Percentiles rank a stretch among this genome's conserved stretches.
Evolutionary conservation across 2,888 invertebrate species (phyloP).

Genomic region (Notodonta ziczac): DNA sequence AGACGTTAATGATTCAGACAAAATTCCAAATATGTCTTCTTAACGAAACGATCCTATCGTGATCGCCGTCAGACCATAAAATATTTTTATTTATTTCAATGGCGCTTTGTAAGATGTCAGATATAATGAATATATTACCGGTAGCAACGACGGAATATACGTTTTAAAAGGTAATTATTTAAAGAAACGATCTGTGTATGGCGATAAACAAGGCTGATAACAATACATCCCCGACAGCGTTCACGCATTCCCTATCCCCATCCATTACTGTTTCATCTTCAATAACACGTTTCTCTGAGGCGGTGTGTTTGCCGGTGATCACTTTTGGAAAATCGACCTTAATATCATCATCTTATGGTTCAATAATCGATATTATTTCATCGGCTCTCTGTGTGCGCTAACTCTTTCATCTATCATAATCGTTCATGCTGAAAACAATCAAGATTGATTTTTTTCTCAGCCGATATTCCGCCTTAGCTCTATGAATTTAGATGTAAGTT

Average conservation of each 20-base stretch:
- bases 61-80: conserved; percentile 61
- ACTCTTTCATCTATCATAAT: conserved; percentile 85
- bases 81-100: conserved; percentile 76
- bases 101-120: conserved; percentile 80
- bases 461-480: conserved; percentile 47
- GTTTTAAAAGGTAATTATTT: conserved; percentile 83
- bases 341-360: conserved; percentile 50
- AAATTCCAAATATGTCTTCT: conserved; percentile 61
- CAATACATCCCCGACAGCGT: conserved; percentile 82
- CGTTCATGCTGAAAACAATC: conserved; percentile 85
- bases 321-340: conserved; percentile 54
- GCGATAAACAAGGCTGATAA: conserved; percentile 82
- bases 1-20: conserved; percentile 53
- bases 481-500: conserved; percentile 44
- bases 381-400: conserved; percentile 79
- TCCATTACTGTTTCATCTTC: conserved; percentile 84
- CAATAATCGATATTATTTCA: conserved; percentile 48
- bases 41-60: conserved; percentile 62
- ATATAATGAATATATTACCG: conserved; percentile 83
- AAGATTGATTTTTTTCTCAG: conserved; percentile 73
- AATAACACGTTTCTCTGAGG: conserved; percentile 77
- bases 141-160: conserved; percentile 74
- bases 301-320: conserved; percentile 44
- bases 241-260: conserved; percentile 83
- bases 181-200: conserved; percentile 78